Conservation (phyloP, 2,888 invertebrate species). For the Harpagoxenus sublaevis region DNA sequence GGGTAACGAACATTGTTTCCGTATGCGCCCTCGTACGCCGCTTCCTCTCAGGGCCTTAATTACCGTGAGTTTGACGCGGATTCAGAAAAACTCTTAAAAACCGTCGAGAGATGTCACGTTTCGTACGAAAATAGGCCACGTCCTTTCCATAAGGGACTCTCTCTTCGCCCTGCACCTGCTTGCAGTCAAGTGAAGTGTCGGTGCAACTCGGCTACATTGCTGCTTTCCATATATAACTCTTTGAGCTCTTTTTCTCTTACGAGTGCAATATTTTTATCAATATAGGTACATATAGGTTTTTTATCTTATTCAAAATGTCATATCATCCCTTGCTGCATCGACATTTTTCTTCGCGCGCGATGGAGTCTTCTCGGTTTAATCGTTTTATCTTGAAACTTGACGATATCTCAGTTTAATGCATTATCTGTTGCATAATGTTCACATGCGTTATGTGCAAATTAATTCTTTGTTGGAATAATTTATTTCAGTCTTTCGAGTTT, state of each 20-base stretch:
- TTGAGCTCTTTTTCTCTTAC: neutral
- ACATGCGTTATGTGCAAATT: neutral
- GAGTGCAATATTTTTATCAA: conserved; percentile 29
- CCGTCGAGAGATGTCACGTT: conserved; percentile 68
- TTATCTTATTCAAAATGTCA: conserved; percentile 6
- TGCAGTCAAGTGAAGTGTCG: conserved; percentile 4
- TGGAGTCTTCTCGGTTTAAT: conserved; percentile 13
- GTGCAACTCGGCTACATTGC: neutral
- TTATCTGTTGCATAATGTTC: neutral
- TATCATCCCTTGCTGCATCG: neutral
- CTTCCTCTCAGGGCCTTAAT: conserved; percentile 66
- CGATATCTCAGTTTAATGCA: conserved; percentile 4
- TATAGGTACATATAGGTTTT: conserved; percentile 11
- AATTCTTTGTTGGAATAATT: conserved; percentile 6
- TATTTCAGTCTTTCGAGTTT: neutral
- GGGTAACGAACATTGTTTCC: conserved; percentile 68
- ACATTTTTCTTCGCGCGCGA: conserved; percentile 11
- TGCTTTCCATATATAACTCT: neutral
- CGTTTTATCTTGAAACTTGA: conserved; percentile 1
- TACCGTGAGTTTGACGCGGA: conserved; percentile 64
- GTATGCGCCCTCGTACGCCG: conserved; percentile 54
- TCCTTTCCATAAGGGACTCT: conserved; percentile 65
- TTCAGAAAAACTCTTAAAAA: conserved; percentile 72
- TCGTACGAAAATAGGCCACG: conserved; percentile 74
- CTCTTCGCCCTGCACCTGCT: conserved; percentile 63